Conservation (phyloP, 2,888 invertebrate genomes). For the Dorcus parallelipipedus region DNA sequence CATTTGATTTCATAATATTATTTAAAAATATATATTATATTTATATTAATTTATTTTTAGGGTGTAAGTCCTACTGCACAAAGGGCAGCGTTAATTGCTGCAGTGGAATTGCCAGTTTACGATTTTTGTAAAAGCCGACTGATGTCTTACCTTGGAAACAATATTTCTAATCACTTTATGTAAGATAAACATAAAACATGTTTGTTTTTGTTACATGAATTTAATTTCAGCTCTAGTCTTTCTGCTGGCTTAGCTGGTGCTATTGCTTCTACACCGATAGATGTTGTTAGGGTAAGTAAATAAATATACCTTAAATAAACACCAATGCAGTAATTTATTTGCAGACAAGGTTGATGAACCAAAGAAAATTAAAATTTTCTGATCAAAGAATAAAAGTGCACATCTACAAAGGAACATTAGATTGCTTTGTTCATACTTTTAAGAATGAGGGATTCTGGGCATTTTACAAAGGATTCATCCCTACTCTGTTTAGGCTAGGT, state of each 20-base stretch:
- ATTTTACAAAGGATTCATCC: conserved; percentile 92
- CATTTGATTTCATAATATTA: too few relatives aligned
- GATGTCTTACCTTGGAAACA: conserved; percentile 69
- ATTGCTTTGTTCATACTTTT: conserved; percentile 69
- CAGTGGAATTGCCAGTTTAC: conserved; percentile 91
- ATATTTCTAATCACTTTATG: conserved; percentile 82
- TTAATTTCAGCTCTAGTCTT: conserved; percentile 73
- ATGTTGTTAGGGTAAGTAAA: conserved; percentile 79
- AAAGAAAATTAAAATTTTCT: conserved; percentile 58
- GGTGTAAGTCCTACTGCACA: conserved; percentile 92
- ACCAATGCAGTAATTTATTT: conserved; percentile 36
- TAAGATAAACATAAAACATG: conserved; percentile 42
- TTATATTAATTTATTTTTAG: conserved; percentile 47
- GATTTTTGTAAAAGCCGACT: conserved; percentile 83
- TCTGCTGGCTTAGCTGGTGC: conserved; percentile 90
- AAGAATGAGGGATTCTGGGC: conserved; percentile 83
- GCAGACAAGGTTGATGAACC: conserved; percentile 93
- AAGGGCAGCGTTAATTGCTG: conserved; percentile 89
- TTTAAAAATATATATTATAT: background rate
- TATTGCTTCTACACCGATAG: conserved; percentile 89
- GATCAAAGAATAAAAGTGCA: conserved; percentile 53
- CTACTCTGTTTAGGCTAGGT: conserved; percentile 93
- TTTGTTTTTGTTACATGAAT: background rate
- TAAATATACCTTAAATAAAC: conserved; percentile 21
- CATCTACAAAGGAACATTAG: conserved; percentile 78